These are phyloP conservation scores for Eptesicus fuscus DNA, from an alignment of 2,113 vertebrate genomes.

Conservation along the genomic window DNA sequence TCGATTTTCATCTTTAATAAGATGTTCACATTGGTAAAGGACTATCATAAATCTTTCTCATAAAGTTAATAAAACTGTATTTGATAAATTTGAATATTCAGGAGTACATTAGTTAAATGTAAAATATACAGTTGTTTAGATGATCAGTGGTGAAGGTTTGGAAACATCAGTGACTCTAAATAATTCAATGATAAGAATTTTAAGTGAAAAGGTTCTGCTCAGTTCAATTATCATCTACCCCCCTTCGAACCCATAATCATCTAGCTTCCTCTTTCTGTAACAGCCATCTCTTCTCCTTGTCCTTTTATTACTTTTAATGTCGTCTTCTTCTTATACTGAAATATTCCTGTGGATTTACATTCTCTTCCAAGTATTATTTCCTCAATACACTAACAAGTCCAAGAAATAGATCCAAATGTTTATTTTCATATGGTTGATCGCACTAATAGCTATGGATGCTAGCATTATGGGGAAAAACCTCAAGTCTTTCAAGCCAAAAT, in stretches of 20 bases:
- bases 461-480: constrained; percentile 11
- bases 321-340: not conserved
- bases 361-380: not conserved
- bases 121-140: not conserved
- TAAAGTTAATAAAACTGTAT: not conserved
- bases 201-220: not conserved
- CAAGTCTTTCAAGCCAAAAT: constrained; percentile 10
- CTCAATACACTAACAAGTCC: not conserved
- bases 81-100: not conserved
- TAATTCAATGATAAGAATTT: not conserved
- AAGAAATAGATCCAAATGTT: constrained; percentile 44
- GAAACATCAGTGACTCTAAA: not conserved
- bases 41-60: not conserved
- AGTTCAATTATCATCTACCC: not conserved
- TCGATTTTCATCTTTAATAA: not conserved
- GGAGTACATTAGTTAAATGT: not conserved
- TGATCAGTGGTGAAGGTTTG: not conserved
- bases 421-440: constrained; percentile 14
- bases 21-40: not conserved
- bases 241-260: not conserved
- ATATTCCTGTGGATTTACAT: not conserved
- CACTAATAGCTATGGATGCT: not conserved
- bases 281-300: not conserved
- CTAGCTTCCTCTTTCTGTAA: not conserved
- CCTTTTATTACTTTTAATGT: not conserved